These are phyloP conservation scores for Drosophila lini DNA, from an alignment of 1,140 invertebrate species.

Conservation along the genomic window DNA sequence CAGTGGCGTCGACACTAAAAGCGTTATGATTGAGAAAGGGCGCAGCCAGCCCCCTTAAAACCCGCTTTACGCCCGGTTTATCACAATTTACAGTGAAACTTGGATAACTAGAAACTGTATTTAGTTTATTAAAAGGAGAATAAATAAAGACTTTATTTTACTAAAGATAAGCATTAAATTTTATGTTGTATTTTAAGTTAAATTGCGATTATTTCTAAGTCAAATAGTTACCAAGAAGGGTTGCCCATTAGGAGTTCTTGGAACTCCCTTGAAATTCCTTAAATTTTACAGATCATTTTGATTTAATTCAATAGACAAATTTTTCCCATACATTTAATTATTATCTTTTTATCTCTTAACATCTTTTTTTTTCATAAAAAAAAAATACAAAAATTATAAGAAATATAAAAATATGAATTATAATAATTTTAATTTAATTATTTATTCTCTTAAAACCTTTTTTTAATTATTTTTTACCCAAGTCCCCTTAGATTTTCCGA, in stretches of 20 bases:
- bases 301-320: neutral
- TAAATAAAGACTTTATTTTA: neutral
- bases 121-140: too few relatives aligned
- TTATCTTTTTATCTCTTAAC: too few relatives aligned
- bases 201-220: neutral
- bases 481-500: neutral
- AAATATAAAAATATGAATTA: too few relatives aligned
- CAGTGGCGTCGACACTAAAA: slow-evolving; percentile 65
- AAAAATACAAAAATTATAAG: too few relatives aligned
- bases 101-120: neutral
- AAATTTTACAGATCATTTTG: neutral
- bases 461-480: neutral
- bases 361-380: too few relatives aligned
- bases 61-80: slow-evolving; percentile 2
- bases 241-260: neutral
- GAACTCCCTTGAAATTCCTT: neutral
- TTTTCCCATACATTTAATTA: too few relatives aligned
- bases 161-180: neutral
- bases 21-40: slow-evolving; percentile 55
- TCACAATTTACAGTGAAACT: slow-evolving; percentile 10
- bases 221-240: neutral
- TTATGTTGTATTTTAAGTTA: neutral
- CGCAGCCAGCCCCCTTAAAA: neutral
- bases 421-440: too few relatives aligned
- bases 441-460: too few relatives aligned